Percentiles rank a stretch among this genome's conserved stretches.
These are phyloP conservation scores for Panagrolaimus sp. DNA, from an alignment of 1,140 invertebrate genomes.

Conservation along the genomic window DNA sequence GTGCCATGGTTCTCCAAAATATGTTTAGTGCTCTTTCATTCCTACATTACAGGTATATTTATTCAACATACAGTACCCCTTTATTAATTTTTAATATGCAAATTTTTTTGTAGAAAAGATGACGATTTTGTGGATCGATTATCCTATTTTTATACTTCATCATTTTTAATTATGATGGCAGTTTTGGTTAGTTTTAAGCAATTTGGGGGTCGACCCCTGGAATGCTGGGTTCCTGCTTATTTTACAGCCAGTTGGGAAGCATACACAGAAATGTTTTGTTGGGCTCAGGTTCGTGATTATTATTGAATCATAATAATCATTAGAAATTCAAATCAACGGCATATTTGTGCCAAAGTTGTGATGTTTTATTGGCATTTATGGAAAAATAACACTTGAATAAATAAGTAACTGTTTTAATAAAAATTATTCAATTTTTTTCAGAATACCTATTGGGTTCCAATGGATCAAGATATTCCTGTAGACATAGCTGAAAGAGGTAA, in stretches of 20 bases:
- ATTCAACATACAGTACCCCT: slow-evolving; percentile 14
- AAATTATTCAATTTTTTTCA: too few relatives aligned
- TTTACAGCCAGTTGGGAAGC: slow-evolving; percentile 59
- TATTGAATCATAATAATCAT: background rate
- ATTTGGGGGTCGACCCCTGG: slow-evolving; percentile 59
- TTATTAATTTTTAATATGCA: background rate
- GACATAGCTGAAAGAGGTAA: slow-evolving; percentile 58
- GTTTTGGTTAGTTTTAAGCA: slow-evolving; percentile 64
- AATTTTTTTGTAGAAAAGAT: slow-evolving; percentile 59
- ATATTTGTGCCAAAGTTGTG: background rate
- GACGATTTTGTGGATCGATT: slow-evolving; percentile 65
- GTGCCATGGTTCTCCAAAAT: slow-evolving; percentile 59
- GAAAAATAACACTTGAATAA: slow-evolving; percentile 16
- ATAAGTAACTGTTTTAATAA: too few relatives aligned
- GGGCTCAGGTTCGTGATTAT: slow-evolving; percentile 28
- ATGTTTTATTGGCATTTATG: background rate
- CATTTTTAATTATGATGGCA: slow-evolving; percentile 64
- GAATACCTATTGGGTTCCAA: slow-evolving; percentile 59
- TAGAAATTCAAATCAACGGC: background rate
- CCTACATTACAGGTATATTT: slow-evolving; percentile 36
- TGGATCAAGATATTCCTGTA: slow-evolving; percentile 57
- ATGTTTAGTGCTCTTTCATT: slow-evolving; percentile 58
- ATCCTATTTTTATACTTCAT: slow-evolving; percentile 64
- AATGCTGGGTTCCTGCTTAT: slow-evolving; percentile 57
- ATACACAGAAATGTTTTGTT: slow-evolving; percentile 61